Conservation (phyloP, 1,140 invertebrate genomes). For the Chrysomallon squamiferum region DNA sequence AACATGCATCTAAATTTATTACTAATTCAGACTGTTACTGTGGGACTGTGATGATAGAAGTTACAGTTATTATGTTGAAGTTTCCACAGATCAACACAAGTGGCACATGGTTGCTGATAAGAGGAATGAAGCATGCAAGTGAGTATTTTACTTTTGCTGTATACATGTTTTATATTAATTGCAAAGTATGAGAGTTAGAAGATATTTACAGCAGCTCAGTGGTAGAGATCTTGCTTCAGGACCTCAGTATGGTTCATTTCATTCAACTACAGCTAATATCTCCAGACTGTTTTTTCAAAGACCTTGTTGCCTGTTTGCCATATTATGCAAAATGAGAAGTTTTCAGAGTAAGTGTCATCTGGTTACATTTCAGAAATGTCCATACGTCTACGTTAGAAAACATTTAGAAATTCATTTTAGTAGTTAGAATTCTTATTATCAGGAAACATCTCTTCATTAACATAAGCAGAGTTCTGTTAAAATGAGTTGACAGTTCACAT, state of each 20-base stretch:
- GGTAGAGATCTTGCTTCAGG: background rate
- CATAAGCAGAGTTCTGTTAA: too few species aligned
- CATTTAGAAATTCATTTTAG: too few species aligned
- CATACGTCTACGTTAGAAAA: too few species aligned
- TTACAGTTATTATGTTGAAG: conserved; percentile 96
- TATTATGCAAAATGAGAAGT: too few species aligned
- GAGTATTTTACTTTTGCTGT: conserved; percentile 32
- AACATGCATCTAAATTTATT: too few species aligned
- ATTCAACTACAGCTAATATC: background rate
- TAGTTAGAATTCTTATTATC: too few species aligned
- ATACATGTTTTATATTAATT: background rate
- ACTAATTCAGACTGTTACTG: conserved; percentile 80
- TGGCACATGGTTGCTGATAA: conserved; percentile 85
- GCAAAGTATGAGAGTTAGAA: background rate
- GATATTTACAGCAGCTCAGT: background rate
- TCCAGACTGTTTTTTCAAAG: too few species aligned
- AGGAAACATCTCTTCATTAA: too few species aligned
- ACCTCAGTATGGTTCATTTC: background rate
- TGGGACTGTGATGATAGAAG: conserved; percentile 98
- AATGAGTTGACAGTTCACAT: too few species aligned
- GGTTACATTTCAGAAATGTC: too few species aligned
- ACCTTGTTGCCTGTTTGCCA: too few species aligned
- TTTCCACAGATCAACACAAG: conserved; percentile 87
- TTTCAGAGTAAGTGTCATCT: too few species aligned
- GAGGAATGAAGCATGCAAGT: conserved; percentile 78